Conservation (phyloP, 1,140 invertebrate species). For the Drosophila rufa region DNA sequence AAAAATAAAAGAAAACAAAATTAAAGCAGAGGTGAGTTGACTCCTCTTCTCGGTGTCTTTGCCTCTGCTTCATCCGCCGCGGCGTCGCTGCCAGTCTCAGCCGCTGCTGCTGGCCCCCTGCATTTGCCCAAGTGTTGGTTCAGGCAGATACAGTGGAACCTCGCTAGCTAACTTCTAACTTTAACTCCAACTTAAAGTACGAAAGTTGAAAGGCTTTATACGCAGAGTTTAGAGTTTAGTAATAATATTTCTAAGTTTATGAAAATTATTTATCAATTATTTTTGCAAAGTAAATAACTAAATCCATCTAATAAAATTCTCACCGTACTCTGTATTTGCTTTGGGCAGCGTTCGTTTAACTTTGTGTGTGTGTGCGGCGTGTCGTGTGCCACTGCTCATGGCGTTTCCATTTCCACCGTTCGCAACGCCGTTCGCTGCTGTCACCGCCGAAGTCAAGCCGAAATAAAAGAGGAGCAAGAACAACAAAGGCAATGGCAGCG, state of each 20-base stretch:
- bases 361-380: constrained; percentile 41
- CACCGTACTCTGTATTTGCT: constrained; percentile 34
- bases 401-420: constrained; percentile 47
- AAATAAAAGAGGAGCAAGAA: constrained; percentile 47
- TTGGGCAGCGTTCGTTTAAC: constrained; percentile 33
- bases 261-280: too few relatives aligned
- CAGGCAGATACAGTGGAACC: constrained; percentile 11
- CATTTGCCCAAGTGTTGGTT: constrained; percentile 16
- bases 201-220: neutral
- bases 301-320: neutral
- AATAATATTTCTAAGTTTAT: too few relatives aligned
- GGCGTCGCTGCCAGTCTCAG: constrained; percentile 9
- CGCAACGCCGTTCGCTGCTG: constrained; percentile 48
- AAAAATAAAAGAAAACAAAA: constrained; percentile 51
- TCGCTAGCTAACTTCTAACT: neutral
- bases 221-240: too few relatives aligned
- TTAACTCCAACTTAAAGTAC: neutral
- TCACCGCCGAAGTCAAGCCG: constrained; percentile 61
- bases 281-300: too few relatives aligned
- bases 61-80: constrained; percentile 32
- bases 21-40: constrained; percentile 52
- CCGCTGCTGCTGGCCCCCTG: neutral
- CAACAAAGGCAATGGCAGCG: constrained; percentile 16
- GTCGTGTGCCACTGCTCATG: constrained; percentile 72
- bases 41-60: constrained; percentile 55